A percentile compares a stretch with the other conserved stretches of the same genome.
These are phyloP conservation scores for Sesamia inferens DNA, from an alignment of 2,888 invertebrate genomes.

Conservation along the genomic window DNA sequence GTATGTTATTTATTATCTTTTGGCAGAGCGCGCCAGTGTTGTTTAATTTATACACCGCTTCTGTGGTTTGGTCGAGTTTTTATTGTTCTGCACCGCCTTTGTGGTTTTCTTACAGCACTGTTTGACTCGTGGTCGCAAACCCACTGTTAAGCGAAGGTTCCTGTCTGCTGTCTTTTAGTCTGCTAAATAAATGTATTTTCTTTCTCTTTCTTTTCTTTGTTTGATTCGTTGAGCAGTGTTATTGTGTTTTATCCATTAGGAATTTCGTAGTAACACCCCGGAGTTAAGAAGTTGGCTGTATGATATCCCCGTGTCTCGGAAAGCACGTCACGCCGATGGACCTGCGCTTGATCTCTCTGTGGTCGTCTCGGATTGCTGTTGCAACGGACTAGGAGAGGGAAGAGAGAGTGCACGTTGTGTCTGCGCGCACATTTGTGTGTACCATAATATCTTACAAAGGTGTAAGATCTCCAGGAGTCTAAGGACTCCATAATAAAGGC, in stretches of 20 bases:
- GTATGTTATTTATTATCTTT: constrained; percentile 29
- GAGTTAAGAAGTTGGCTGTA: background rate
- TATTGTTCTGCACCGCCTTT: background rate
- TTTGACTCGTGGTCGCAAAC: background rate
- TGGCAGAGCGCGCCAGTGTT: constrained; percentile 21
- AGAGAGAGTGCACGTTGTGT: background rate
- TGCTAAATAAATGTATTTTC: too few relatives aligned
- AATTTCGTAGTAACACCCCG: background rate
- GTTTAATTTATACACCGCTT: constrained; percentile 18
- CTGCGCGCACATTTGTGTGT: background rate
- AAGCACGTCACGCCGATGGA: background rate
- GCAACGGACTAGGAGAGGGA: background rate
- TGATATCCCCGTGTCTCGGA: background rate
- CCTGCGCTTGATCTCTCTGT: background rate
- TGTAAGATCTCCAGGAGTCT: too few relatives aligned
- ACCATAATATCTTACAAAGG: background rate
- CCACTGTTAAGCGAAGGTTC: background rate
- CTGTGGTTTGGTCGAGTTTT: constrained; percentile 14
- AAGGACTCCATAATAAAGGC: too few relatives aligned
- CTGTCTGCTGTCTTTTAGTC: too few relatives aligned
- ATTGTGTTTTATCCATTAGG: background rate
- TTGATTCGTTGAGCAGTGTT: background rate
- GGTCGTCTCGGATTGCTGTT: background rate
- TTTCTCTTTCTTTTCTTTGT: background rate
- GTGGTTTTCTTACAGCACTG: background rate